Evolutionary conservation across 1,140 invertebrate species (phyloP), one percentile per base, ranked within the genome.

Genomic region (Trichoplusia ni): DNA sequence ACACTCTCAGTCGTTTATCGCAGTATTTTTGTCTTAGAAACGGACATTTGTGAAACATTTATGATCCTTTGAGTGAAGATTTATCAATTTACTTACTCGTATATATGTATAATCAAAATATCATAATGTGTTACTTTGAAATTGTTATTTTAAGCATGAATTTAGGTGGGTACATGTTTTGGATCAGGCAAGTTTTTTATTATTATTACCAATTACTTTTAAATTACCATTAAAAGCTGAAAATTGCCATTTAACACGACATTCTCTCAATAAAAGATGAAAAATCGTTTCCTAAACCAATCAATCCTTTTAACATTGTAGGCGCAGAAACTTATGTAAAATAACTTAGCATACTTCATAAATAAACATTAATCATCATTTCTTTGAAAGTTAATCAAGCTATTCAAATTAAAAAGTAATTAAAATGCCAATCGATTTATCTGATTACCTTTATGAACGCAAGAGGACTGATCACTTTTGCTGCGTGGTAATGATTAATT

Each of bases 331-430:
- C 46, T 49, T 31, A 8, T 49, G 18, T n/a, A 16, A 16, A 29
- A 25, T 31, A 49, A 49, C 46, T 31, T 31, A 49, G 16, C 19
- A 44, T 11, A 44, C 40, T 49, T 49, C 25, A 51, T 21, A 19
- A 33, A 46, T 29, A 51, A 51, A 51, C 47, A 51, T 51, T 51
- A 51, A 51, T 51, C 47, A 51, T 51, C 16, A 8, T 18, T 51
- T 29, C 13, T 47, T 14, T 27, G 47, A 19, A 51, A 51, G 47
- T 51, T 51, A 51, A 33, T 33, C 47, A 51, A 51, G 23, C 16
- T 51, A 51, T 51, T 51, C 35, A 35, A 51, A 51, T 33, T 33
- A 18, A 51, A 51, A 51, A 51, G 29, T 35, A 51, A 51, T 51
- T 51, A 51, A 51, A 51, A 21, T 49, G 46, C 29, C 46, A 16